These are phyloP conservation scores for Drosophila obscura DNA, from an alignment of 1,140 invertebrate genomes.

Conservation along the genomic window DNA sequence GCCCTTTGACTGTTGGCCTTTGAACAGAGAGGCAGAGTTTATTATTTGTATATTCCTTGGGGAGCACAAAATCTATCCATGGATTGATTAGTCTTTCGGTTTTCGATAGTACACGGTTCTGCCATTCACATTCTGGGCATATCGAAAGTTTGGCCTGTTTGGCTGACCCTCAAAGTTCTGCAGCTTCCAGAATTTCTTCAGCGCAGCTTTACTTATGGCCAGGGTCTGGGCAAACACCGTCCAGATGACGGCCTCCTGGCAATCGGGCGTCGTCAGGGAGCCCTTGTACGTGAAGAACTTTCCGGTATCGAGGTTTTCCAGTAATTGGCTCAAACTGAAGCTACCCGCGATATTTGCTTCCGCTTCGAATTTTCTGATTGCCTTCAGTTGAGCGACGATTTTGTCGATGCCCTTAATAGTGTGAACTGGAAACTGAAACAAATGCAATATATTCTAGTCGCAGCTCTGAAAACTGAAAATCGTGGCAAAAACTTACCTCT, in stretches of 20 bases:
- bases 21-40: too few relatives aligned
- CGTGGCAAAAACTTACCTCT: slow-evolving; percentile 30
- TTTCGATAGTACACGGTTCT: slow-evolving; percentile 85
- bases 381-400: slow-evolving; percentile 21
- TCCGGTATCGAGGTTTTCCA: slow-evolving; percentile 84
- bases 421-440: slow-evolving; percentile 36
- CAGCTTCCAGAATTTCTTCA: slow-evolving; percentile 78
- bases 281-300: slow-evolving; percentile 92
- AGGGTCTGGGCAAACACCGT: slow-evolving; percentile 92
- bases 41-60: too few relatives aligned
- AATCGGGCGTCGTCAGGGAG: slow-evolving; percentile 95
- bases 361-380: slow-evolving; percentile 26
- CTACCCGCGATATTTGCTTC: slow-evolving; percentile 12
- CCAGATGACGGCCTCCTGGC: slow-evolving; percentile 95
- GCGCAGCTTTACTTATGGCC: slow-evolving; percentile 89
- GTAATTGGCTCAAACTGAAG: slow-evolving; percentile 85
- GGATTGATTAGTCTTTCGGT: too few relatives aligned
- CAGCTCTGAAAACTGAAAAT: too few relatives aligned
- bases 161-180: slow-evolving; percentile 33
- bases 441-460: too few relatives aligned
- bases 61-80: too few relatives aligned
- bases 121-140: slow-evolving; percentile 84
- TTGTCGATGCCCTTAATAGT: slow-evolving; percentile 48
- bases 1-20: too few relatives aligned
- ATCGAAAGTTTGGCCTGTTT: slow-evolving; percentile 52